phyloP scores from a whole-genome alignment of 2,797 vertebrate genomes.

The Rhinichthys osculus region DNA sequence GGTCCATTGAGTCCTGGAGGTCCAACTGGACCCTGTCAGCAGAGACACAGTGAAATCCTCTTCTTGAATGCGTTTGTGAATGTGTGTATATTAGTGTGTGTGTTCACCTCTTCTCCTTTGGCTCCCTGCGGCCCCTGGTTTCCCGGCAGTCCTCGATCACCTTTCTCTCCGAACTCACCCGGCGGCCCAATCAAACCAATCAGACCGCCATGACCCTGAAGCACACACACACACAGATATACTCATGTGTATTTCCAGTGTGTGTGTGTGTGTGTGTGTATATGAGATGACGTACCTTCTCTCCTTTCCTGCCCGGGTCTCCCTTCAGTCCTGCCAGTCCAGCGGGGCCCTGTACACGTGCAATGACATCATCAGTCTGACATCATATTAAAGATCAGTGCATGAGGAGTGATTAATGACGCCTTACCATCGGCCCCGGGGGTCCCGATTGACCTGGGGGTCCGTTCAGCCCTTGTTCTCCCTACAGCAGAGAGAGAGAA shows the following conservation, averaged over 20 bases:
- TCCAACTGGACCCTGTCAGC: conserved; percentile 85
- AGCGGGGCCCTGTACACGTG: conserved; percentile 85
- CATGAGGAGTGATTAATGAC: background rate
- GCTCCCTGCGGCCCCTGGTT: conserved; percentile 88
- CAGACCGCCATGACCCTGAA: conserved; percentile 93
- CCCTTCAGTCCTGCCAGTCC: conserved; percentile 95
- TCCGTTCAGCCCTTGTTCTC: conserved; percentile 95
- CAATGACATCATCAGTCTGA: conserved; percentile 5
- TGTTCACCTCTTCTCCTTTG: conserved; percentile 89
- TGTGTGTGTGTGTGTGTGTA: conserved; percentile 3
- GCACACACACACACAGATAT: conserved; percentile 32
- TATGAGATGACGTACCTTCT: conserved; percentile 81
- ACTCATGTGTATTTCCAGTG: background rate
- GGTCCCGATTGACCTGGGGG: conserved; percentile 92
- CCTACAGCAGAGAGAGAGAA: conserved; percentile 75
- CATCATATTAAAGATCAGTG: background rate
- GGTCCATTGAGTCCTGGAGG: conserved; percentile 85
- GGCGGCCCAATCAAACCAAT: conserved; percentile 96
- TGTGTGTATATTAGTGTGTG: background rate
- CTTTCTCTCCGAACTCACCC: conserved; percentile 95
- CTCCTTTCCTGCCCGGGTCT: conserved; percentile 93
- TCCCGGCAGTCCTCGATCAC: conserved; percentile 92
- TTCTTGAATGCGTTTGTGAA: background rate
- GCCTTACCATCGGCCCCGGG: conserved; percentile 93
- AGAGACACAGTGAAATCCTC: background rate